Base-by-base conservation (phyloP, 1,140 invertebrate species). In the Aphis gossypii region DNA sequence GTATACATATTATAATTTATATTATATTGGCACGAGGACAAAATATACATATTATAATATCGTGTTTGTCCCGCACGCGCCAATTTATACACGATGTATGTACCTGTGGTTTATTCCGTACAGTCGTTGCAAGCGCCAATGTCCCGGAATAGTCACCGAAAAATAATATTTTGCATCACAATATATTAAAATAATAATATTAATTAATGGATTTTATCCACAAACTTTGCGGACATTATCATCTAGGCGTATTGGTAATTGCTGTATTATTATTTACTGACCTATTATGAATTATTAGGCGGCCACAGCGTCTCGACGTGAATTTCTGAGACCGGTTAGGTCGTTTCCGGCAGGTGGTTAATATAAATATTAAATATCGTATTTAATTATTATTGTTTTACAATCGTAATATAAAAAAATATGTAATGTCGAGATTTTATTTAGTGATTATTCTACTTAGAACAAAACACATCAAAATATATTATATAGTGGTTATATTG, bases 11-110 rank as follows among this genome's bases (percentile, higher is more conserved):
- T 68, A 68, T 56, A 9, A 30, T 60, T 76, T 46, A 46, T 11
- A 76, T n/a, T 44, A 44, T 48, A 90, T 60, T 90, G 89, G 89
- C 89, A 90, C 89, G 89, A 68, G 86, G 44, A 86, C 84, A 88
- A 88, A 46, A n/a, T 20, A 86, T 20, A 51, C 46, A 84, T 84
- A 84, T 41, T 88, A 88, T 51, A 23, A 51, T 23, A 56, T 89
- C 41, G 23, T 48, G 21, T 35, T 35, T 35, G 35, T 21, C 38
- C 35, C 23, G 35, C 87, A 30, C 35, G 35, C 35, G 41, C 84
- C 25, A 30, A 44, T 46, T 83, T 83, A 38, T 83, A 83, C 0
- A 83, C 14, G 60, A n/a, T 30, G 14, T n/a, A 76, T 18, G 11
- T 30, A 11, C 11, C 30, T 14, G 60, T 25, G 30, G 48, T 51